Evolutionary conservation across 2,888 invertebrate species (phyloP).

Genomic region (Macrophya alboannulata): DNA sequence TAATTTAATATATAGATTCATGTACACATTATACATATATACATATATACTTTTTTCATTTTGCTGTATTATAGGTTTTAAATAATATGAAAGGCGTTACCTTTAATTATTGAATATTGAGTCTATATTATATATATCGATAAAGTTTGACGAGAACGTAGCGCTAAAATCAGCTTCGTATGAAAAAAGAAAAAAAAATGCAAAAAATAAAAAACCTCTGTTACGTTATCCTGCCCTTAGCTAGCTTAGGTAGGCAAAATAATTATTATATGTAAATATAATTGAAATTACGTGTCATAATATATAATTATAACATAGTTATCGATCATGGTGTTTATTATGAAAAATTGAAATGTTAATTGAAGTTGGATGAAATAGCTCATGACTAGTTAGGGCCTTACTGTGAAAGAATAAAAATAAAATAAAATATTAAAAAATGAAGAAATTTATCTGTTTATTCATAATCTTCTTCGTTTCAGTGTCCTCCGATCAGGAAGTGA

Average conservation of each 20-base stretch:
- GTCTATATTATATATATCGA: not conserved
- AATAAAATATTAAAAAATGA: constrained; percentile 67
- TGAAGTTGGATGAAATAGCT: constrained; percentile 67
- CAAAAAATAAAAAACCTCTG: constrained; percentile 50
- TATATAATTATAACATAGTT: constrained; percentile 56
- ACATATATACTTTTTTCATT: not conserved
- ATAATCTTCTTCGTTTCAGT: not conserved
- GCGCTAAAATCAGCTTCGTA: not conserved
- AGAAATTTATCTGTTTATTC: not conserved
- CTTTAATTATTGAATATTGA: not conserved
- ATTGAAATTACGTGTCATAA: constrained; percentile 58
- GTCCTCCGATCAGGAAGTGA: not conserved
- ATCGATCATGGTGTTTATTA: constrained; percentile 66
- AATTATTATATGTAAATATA: constrained; percentile 64
- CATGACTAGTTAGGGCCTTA: constrained; percentile 69
- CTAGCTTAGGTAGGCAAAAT: constrained; percentile 68
- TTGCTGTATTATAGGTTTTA: not conserved
- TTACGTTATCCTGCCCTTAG: constrained; percentile 62
- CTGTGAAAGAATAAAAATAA: constrained; percentile 64
- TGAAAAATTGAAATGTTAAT: constrained; percentile 67
- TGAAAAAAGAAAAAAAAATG: not conserved
- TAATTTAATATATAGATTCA: not conserved
- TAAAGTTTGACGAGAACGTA: not conserved
- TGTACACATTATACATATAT: not conserved
- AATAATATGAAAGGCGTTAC: not conserved